Evolutionary conservation across 2,888 invertebrate species (phyloP), one percentile per base, ranked within the genome.

Genomic region (Melanargia galathea): DNA sequence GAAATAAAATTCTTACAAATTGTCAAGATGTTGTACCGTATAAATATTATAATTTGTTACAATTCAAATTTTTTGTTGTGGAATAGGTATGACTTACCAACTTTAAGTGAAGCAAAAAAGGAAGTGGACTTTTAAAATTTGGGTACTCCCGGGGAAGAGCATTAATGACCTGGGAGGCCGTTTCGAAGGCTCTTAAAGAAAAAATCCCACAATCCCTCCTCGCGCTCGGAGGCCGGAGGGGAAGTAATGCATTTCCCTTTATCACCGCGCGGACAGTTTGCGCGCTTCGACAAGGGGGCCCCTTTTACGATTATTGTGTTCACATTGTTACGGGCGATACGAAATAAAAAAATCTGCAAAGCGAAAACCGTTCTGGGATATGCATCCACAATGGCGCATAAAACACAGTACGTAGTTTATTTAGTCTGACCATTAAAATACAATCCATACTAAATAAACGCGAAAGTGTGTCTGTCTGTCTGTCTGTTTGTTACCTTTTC

Each of bases 211-310:
- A 87, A 84, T 81, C 80, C 80, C 80, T 79, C 81, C 83, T 79
- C 81, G 81, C 80, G 73, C 71, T 73, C 73, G 68, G 75, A 74
- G 76, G 85, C 73, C 73, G 69, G 75, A 74, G 76, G 86, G 89
- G 86, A 89, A 84, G 88, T 87, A 90, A 90, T 90, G 90, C 89
- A 87, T 90, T 90, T 90, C 86, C 86, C 84, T 90, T 90, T 90
- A 90, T 90, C 86, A 81, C 83, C 80, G 74, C 76, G 85, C 82
- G 84, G 88, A 88, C 90, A 87, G 87, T 86, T 87, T 81, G 81
- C 82, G 79, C 78, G 83, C 82, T 86, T 84, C 83, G 80, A 80
- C 81, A 78, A 84, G 87, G 87, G 40, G 86, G 84, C 76, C 77
- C 75, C 79, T 88, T 91, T 90, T 90, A 90, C 86, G 90, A 84